These are phyloP conservation scores for Palythoa grandiflora DNA, from an alignment of 92 coral and sea anemone genomes.

Conservation along the genomic window DNA sequence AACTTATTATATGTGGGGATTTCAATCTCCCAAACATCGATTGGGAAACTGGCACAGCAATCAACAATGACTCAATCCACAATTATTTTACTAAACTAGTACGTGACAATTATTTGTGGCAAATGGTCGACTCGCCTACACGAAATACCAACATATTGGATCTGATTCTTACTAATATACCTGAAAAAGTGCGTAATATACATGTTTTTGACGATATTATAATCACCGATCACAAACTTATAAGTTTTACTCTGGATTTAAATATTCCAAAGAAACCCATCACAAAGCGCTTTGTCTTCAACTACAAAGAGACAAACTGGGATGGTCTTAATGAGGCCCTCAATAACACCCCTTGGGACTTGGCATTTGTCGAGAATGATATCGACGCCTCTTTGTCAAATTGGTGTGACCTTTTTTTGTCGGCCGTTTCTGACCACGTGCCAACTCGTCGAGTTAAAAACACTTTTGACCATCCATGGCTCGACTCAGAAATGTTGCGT, in stretches of 20 bases:
- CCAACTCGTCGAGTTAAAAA: slow-evolving; percentile 55
- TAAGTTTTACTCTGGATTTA: slow-evolving; percentile 54
- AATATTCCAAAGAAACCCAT: slow-evolving; percentile 30
- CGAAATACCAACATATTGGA: slow-evolving; percentile 39
- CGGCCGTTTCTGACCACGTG: slow-evolving; percentile 31
- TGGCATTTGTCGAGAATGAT: slow-evolving; percentile 59
- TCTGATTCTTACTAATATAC: slow-evolving; percentile 43
- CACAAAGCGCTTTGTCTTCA: slow-evolving; percentile 31
- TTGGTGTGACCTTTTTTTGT: slow-evolving; percentile 70
- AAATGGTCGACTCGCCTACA: slow-evolving; percentile 48
- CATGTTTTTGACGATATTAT: slow-evolving; percentile 54
- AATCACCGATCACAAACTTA: slow-evolving; percentile 46
- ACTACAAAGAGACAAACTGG: slow-evolving; percentile 73
- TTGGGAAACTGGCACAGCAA: slow-evolving; percentile 53
- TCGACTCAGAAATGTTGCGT: slow-evolving; percentile 61
- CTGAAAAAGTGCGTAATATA: slow-evolving; percentile 25
- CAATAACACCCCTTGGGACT: slow-evolving; percentile 68
- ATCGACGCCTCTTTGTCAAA: slow-evolving; percentile 63
- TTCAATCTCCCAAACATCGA: slow-evolving; percentile 60
- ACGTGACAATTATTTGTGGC: slow-evolving; percentile 21
- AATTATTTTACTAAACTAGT: slow-evolving; percentile 54
- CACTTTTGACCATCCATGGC: slow-evolving; percentile 66
- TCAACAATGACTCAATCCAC: slow-evolving; percentile 14
- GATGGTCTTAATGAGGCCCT: slow-evolving; percentile 63
- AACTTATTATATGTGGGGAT: slow-evolving; percentile 56